These are phyloP conservation scores for Haliclona indistincta DNA, from an alignment of 37 sponge, comb jelly and placozoan species.

Conservation along the genomic window DNA sequence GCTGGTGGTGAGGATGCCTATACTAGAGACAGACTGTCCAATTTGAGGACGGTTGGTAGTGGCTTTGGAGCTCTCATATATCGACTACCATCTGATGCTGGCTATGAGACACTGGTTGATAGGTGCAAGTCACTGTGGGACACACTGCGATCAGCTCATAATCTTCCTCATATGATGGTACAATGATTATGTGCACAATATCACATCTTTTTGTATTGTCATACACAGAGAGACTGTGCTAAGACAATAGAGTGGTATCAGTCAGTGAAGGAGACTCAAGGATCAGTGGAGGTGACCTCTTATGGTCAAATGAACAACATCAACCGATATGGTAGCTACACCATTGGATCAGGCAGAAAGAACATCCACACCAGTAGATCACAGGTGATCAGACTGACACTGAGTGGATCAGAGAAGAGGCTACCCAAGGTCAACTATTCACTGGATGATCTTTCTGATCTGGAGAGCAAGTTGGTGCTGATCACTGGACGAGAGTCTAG, in stretches of 20 bases:
- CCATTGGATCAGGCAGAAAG: slow-evolving; percentile 1
- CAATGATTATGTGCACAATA: too few relatives aligned
- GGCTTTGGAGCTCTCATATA: slow-evolving; percentile 58
- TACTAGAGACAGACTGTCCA: slow-evolving; percentile 59
- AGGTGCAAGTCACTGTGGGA: slow-evolving; percentile 49
- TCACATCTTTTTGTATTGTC: too few relatives aligned
- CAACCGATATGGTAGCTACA: slow-evolving; percentile 31
- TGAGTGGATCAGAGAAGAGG: slow-evolving; percentile 7
- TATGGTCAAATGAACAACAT: slow-evolving; percentile 37
- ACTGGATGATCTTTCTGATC: slow-evolving; percentile 62
- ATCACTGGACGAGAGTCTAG: slow-evolving; percentile 60
- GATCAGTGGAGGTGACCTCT: slow-evolving; percentile 47
- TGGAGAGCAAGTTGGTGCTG: slow-evolving; percentile 71
- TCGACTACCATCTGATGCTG: slow-evolving; percentile 1
- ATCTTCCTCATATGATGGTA: slow-evolving; percentile 48
- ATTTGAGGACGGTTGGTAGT: slow-evolving; percentile 54
- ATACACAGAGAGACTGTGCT: neutral
- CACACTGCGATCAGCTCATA: slow-evolving; percentile 22
- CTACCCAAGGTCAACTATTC: slow-evolving; percentile 24
- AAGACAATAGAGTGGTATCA: slow-evolving; percentile 12
- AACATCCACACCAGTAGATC: slow-evolving; percentile 3
- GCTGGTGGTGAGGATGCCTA: slow-evolving; percentile 66
- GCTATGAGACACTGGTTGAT: slow-evolving; percentile 13
- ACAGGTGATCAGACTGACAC: slow-evolving; percentile 19
- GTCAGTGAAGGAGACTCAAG: slow-evolving; percentile 25